Conservation (phyloP, 2,113 vertebrate genomes). For the Vulpes ferrilata region DNA sequence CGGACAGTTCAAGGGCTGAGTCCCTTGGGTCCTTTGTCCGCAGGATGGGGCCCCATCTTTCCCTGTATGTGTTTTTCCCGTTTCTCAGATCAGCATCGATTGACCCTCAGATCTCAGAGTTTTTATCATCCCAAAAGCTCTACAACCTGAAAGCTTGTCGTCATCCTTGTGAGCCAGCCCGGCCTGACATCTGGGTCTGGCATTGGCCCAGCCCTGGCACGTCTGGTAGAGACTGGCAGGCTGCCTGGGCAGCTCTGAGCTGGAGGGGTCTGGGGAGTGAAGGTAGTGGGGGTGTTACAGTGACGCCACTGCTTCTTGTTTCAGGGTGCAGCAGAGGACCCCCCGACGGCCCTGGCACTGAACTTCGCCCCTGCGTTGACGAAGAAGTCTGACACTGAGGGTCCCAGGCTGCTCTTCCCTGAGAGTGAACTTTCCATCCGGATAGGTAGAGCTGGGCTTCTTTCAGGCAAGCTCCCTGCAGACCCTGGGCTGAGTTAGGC, state of each 20-base stretch:
- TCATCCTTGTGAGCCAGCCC: neutral
- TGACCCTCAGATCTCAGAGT: neutral
- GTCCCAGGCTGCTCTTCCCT: neutral
- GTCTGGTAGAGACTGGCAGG: neutral
- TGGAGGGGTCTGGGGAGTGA: neutral
- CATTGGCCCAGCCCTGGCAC: neutral
- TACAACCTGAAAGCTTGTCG: neutral
- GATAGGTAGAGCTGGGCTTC: conserved; percentile 95
- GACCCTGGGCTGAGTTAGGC: neutral
- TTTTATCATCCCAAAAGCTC: neutral
- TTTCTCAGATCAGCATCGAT: neutral
- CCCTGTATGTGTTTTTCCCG: neutral
- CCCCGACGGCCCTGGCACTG: conserved; percentile 89
- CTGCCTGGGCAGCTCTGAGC: neutral
- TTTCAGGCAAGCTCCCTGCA: conserved; percentile 96
- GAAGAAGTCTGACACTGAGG: conserved; percentile 87
- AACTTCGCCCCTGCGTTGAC: conserved; percentile 80
- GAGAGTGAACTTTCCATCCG: conserved; percentile 92
- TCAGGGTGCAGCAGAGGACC: conserved; percentile 90
- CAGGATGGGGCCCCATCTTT: neutral
- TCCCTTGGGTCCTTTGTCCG: fast-evolving
- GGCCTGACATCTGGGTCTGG: neutral
- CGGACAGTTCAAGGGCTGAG: fast-evolving
- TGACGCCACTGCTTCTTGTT: conserved; percentile 73
- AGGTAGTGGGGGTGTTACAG: neutral